A percentile compares a stretch with the other conserved stretches of the same genome.
Evolutionary conservation across 1,140 invertebrate genomes (phyloP).

Genomic region (Steinernema khuongi): DNA sequence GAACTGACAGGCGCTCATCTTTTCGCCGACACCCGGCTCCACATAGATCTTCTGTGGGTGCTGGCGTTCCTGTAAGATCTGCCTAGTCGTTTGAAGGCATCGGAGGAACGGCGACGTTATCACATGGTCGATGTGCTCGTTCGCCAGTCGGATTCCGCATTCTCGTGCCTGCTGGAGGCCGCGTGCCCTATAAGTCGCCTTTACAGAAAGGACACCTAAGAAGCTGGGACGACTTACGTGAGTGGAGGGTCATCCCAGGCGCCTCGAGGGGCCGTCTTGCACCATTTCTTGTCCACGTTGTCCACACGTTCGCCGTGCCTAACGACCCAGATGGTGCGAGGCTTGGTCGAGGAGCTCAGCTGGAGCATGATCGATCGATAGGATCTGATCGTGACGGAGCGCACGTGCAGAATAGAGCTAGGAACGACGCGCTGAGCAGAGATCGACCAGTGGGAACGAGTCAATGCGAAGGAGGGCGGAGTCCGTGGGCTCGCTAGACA

Average conservation of each 20-base stretch:
- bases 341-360: background rate
- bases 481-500: too few species aligned
- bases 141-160: constrained; percentile 36
- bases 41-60: constrained; percentile 31
- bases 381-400: background rate
- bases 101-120: constrained; percentile 31
- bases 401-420: too few species aligned
- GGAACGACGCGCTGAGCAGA: too few species aligned
- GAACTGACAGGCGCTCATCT: constrained; percentile 13
- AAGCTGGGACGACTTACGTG: constrained; percentile 41
- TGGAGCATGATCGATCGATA: background rate
- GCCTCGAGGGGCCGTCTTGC: constrained; percentile 30
- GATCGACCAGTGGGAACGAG: too few species aligned
- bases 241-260: constrained; percentile 52
- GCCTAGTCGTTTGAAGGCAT: constrained; percentile 27
- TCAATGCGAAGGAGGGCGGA: too few species aligned
- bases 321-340: constrained; percentile 46
- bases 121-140: constrained; percentile 24
- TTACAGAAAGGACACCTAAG: constrained; percentile 22
- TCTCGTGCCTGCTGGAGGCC: constrained; percentile 45
- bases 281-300: constrained; percentile 47
- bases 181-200: constrained; percentile 37
- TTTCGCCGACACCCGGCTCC: constrained; percentile 23
- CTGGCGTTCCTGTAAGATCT: background rate
- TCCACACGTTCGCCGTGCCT: constrained; percentile 55